Percentiles rank a stretch among this genome's conserved stretches.
Evolutionary conservation across 2,797 vertebrate species (phyloP).

Genomic region (Takifugu ocellatus): DNA sequence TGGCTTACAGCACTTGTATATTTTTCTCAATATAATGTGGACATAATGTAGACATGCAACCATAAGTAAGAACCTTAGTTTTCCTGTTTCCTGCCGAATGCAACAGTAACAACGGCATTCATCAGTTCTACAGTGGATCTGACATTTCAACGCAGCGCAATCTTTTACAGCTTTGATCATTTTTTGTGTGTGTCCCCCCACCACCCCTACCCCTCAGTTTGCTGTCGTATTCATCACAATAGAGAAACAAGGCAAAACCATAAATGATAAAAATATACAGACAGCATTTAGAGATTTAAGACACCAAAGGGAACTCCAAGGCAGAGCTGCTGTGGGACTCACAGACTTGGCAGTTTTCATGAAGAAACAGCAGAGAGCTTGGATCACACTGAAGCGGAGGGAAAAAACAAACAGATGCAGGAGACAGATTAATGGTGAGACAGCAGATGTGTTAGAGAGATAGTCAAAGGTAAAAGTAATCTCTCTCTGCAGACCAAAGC

Average conservation of each 20-base stretch:
- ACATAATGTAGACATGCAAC: slow-evolving; percentile 60
- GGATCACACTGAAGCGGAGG: slow-evolving; percentile 64
- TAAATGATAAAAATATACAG: slow-evolving; percentile 37
- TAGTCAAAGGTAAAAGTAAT: slow-evolving; percentile 31
- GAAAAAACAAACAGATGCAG: slow-evolving; percentile 49
- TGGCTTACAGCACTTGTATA: slow-evolving; percentile 28
- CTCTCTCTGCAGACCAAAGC: slow-evolving; percentile 27
- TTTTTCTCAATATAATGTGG: slow-evolving; percentile 34
- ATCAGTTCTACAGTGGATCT: slow-evolving; percentile 33
- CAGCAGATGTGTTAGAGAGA: slow-evolving; percentile 32
- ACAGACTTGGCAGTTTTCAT: slow-evolving; percentile 64
- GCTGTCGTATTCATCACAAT: slow-evolving; percentile 35
- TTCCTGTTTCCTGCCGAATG: slow-evolving; percentile 10
- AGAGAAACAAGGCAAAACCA: slow-evolving; percentile 56
- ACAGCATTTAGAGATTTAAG: slow-evolving; percentile 70
- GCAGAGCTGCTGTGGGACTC: slow-evolving; percentile 67
- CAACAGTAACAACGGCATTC: slow-evolving; percentile 45
- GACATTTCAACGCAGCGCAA: slow-evolving; percentile 37
- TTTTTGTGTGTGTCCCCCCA: slow-evolving; percentile 17
- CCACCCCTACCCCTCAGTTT: slow-evolving; percentile 16
- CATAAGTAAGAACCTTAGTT: slow-evolving; percentile 29
- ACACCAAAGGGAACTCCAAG: slow-evolving; percentile 70
- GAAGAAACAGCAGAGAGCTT: slow-evolving; percentile 61
- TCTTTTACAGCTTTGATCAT: slow-evolving; percentile 32
- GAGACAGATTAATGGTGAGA: slow-evolving; percentile 50